Percentiles rank a stretch among this genome's conserved stretches.
Conservation (phyloP, 2,797 vertebrate species). For the Alauda arvensis region DNA sequence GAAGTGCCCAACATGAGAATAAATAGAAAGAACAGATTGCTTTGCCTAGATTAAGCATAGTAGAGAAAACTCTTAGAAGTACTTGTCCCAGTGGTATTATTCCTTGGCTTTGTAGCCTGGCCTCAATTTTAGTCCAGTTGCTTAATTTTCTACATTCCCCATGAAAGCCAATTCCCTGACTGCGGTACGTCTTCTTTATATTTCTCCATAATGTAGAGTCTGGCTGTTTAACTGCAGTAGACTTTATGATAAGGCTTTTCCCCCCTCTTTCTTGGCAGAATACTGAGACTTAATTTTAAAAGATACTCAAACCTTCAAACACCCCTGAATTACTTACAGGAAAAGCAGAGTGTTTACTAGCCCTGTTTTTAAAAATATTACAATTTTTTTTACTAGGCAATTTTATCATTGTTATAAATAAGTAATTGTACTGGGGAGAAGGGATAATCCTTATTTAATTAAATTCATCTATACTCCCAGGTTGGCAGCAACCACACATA, state of each 20-base stretch:
- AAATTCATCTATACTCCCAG: conserved; percentile 86
- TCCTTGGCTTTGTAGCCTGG: conserved; percentile 51
- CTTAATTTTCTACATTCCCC: conserved; percentile 65
- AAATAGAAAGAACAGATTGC: conserved; percentile 6
- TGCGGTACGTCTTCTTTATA: conserved; percentile 70
- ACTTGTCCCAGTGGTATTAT: conserved; percentile 29
- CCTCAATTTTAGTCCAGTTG: conserved; percentile 66
- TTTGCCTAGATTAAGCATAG: conserved; percentile 8
- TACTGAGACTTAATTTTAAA: conserved; percentile 73
- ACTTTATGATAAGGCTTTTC: conserved; percentile 65
- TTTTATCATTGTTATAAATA: conserved; percentile 86
- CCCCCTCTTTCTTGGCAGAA: conserved; percentile 56
- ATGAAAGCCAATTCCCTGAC: conserved; percentile 62
- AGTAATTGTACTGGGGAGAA: conserved; percentile 84
- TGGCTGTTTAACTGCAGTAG: conserved; percentile 70
- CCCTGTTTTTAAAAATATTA: conserved; percentile 72
- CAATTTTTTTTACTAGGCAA: conserved; percentile 77
- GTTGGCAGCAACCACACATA: conserved; percentile 84
- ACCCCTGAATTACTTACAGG: conserved; percentile 66
- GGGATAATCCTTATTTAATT: conserved; percentile 87
- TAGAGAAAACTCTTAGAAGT: conserved; percentile 29
- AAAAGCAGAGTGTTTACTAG: conserved; percentile 65
- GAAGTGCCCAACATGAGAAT: neutral
- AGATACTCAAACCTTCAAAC: conserved; percentile 65
- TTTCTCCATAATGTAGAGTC: conserved; percentile 66